Percentiles rank a stretch among this genome's conserved stretches.
Conservation (phyloP, 2,888 invertebrate species). For the Halictus ligatus region DNA sequence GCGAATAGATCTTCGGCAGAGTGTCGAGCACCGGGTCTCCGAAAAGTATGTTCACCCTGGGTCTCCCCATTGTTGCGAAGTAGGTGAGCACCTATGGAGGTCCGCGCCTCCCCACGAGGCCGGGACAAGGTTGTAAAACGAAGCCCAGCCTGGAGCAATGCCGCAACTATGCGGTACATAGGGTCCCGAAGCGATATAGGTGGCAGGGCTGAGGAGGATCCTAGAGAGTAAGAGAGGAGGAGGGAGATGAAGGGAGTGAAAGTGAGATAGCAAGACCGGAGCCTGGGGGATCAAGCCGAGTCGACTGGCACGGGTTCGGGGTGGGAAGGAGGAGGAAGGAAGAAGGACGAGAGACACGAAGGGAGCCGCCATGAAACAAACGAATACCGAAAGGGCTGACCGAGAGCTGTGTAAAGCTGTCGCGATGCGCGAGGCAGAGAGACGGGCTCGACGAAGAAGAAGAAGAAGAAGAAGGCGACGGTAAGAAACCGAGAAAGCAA, state of each 20-base stretch:
- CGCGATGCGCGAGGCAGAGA: constrained; percentile 52
- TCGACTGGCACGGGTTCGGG: constrained; percentile 17
- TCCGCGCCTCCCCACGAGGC: constrained; percentile 55
- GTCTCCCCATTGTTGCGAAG: not conserved
- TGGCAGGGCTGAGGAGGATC: constrained; percentile 38
- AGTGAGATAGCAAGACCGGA: not conserved
- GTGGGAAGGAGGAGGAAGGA: constrained; percentile 28
- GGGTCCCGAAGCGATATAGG: constrained; percentile 58
- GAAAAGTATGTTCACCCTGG: not conserved
- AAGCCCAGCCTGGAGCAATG: constrained; percentile 73
- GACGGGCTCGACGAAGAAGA: constrained; percentile 40
- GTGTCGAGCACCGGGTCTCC: not conserved
- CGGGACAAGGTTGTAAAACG: constrained; percentile 69
- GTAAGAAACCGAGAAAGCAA: constrained; percentile 74
- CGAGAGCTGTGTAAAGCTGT: constrained; percentile 59
- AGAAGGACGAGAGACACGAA: constrained; percentile 66
- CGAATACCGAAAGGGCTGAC: constrained; percentile 80
- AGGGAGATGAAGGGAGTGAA: not conserved
- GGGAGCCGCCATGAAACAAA: constrained; percentile 80
- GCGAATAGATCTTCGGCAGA: not conserved
- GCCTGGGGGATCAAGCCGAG: constrained; percentile 25
- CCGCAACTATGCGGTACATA: constrained; percentile 76
- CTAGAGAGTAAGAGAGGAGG: not conserved
- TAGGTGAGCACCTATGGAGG: constrained; percentile 60
- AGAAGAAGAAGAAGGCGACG: constrained; percentile 61